These are phyloP conservation scores for Ooceraea biroi DNA, from an alignment of 1,140 invertebrate species.

Conservation along the genomic window DNA sequence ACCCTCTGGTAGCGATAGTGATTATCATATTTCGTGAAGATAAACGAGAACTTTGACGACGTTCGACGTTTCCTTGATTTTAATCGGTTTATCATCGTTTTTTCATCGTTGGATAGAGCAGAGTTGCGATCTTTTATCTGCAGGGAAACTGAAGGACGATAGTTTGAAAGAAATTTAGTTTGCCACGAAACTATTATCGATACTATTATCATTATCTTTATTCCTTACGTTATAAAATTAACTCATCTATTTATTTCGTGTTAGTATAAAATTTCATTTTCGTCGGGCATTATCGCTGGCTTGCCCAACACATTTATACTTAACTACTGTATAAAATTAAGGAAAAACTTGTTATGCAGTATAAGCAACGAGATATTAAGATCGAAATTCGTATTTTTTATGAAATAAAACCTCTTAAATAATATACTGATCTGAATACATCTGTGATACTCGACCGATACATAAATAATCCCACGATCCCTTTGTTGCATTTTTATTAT, in stretches of 20 bases:
- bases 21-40: not conserved
- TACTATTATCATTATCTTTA: conserved; percentile 27
- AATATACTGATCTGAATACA: not conserved
- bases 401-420: conserved; percentile 78
- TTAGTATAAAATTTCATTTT: conserved; percentile 41
- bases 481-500: too few species aligned
- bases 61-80: conserved; percentile 18
- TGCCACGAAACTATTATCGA: conserved; percentile 4
- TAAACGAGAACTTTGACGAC: not conserved
- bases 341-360: conserved; percentile 73
- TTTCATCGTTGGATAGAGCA: not conserved
- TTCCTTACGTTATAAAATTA: conserved; percentile 26
- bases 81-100: conserved; percentile 30
- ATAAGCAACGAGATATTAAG: conserved; percentile 74
- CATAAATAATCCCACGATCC: too few species aligned
- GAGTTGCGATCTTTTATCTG: conserved; percentile 32
- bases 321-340: conserved; percentile 66
- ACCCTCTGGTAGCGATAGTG: not conserved
- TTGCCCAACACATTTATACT: conserved; percentile 60
- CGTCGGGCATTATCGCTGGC: conserved; percentile 18
- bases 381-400: conserved; percentile 80
- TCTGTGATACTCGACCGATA: too few species aligned
- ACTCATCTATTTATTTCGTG: conserved; percentile 69
- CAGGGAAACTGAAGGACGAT: not conserved
- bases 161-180: conserved; percentile 3